Percentiles rank a stretch among this genome's conserved stretches.
Evolutionary conservation across 2,113 vertebrate species (phyloP).

Genomic region (Monarcha castaneiventris): DNA sequence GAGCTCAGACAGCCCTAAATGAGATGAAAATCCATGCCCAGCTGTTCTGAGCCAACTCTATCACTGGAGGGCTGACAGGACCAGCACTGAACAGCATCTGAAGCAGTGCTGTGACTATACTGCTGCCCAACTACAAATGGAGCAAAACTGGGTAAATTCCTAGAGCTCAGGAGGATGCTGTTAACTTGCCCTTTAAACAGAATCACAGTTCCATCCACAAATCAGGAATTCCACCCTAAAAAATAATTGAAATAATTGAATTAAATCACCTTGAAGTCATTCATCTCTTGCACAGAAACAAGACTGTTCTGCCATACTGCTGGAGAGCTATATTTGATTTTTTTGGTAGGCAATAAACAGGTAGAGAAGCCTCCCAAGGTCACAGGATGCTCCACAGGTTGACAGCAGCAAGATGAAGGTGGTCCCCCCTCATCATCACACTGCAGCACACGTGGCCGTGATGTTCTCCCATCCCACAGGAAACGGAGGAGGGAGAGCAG

Average conservation of each 20-base stretch:
- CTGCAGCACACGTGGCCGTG: fast-evolving
- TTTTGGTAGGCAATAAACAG: neutral
- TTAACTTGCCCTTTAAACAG: neutral
- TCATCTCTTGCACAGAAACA: neutral
- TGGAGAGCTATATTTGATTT: neutral
- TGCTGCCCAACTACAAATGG: neutral
- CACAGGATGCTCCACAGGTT: neutral
- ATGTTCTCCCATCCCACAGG: neutral
- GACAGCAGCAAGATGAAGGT: neutral
- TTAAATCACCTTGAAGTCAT: neutral
- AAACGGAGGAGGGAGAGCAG: neutral
- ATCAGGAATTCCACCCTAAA: neutral
- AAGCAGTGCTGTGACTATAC: neutral
- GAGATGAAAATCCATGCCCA: neutral
- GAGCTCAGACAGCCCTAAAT: neutral
- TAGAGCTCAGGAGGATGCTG: neutral
- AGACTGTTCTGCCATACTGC: neutral
- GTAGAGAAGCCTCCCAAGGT: neutral
- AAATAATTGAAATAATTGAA: neutral
- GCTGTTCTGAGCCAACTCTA: neutral
- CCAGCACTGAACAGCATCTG: neutral
- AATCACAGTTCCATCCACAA: neutral
- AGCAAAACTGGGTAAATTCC: neutral
- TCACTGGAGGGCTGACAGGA: neutral
- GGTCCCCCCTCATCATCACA: neutral